phyloP scores from a whole-genome alignment of 2,113 vertebrate genomes.

The Varanus salvator region DNA sequence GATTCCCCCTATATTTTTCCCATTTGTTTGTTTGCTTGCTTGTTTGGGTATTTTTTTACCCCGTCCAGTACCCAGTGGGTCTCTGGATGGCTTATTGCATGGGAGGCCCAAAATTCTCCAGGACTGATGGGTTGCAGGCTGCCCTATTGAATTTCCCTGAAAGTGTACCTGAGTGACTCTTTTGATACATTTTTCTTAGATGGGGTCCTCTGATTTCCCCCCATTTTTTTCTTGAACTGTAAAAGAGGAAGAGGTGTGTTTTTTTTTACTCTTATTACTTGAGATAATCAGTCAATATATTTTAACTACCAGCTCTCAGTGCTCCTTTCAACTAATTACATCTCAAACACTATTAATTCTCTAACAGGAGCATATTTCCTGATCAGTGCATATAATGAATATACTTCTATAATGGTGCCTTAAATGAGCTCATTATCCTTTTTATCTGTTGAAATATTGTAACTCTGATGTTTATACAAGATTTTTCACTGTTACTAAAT shows the following conservation, averaged over 20 bases:
- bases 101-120: no score
- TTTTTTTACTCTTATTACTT: background rate
- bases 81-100: no score
- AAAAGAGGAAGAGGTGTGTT: background rate
- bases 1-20: no score
- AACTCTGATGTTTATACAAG: background rate
- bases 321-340: background rate
- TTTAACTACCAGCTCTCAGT: background rate
- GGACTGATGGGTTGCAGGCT: no score
- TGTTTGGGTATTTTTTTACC: no score
- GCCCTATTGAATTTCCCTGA: no score
- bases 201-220: background rate
- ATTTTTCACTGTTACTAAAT: constrained; percentile 4
- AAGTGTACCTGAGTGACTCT: no score
- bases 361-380: background rate
- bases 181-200: no score
- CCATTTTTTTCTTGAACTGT: background rate
- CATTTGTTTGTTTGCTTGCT: no score
- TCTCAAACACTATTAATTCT: background rate
- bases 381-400: background rate
- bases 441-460: background rate
- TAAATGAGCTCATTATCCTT: background rate
- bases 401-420: background rate
- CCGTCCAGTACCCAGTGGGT: no score
- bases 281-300: background rate